A percentile compares a stretch with the other conserved stretches of the same genome.
Conservation (phyloP, 1,140 invertebrate species). For the Acromyrmex charruanus region DNA sequence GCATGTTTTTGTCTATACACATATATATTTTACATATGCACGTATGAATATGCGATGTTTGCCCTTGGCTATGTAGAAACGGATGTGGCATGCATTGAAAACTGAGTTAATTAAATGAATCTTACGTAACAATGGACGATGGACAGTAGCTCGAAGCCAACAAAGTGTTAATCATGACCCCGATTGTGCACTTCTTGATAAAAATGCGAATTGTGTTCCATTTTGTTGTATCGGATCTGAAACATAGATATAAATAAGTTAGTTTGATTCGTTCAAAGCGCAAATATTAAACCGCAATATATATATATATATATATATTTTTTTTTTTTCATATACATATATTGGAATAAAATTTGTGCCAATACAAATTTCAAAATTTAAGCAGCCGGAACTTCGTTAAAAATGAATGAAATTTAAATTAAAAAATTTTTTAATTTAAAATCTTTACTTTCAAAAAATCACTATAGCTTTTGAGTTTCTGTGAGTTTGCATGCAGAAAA, state of each 20-base stretch:
- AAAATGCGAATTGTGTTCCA: not conserved
- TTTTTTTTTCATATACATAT: too few relatives aligned
- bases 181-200: not conserved
- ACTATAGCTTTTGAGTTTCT: too few relatives aligned
- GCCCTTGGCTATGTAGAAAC: not conserved
- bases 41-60: not conserved
- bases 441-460: too few relatives aligned
- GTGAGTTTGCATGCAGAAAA: too few relatives aligned
- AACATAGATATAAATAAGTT: not conserved
- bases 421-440: too few relatives aligned
- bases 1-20: not conserved
- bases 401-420: too few relatives aligned
- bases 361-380: too few relatives aligned
- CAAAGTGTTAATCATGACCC: constrained; percentile 61
- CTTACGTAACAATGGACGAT: constrained; percentile 62
- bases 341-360: too few relatives aligned
- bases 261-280: not conserved
- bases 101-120: constrained; percentile 56
- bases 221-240: constrained; percentile 11
- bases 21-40: too few relatives aligned
- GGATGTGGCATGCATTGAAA: constrained; percentile 7
- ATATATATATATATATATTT: too few relatives aligned
- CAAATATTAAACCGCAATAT: not conserved
- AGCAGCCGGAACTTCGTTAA: too few relatives aligned
- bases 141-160: constrained; percentile 58